Conservation (phyloP, 2,113 vertebrate genomes). For the Recurvirostra avosetta region DNA sequence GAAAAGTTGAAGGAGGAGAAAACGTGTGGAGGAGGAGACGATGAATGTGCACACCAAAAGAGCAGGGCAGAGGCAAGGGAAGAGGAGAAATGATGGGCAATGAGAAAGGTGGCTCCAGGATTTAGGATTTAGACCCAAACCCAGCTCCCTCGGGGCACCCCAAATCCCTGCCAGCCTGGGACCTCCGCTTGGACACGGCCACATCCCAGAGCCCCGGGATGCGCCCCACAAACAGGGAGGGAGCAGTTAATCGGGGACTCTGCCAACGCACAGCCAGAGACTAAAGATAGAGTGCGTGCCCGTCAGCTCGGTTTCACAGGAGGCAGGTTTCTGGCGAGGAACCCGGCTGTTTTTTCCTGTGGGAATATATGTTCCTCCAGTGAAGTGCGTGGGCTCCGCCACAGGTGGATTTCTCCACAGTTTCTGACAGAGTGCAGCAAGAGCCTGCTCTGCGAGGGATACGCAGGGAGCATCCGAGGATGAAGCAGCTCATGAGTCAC, state of each 20-base stretch:
- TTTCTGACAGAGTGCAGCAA: background rate
- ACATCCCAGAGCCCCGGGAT: too few species aligned
- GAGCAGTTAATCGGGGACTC: background rate
- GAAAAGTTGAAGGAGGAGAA: background rate
- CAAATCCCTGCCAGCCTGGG: background rate
- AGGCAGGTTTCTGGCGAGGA: background rate
- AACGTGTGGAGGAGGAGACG: background rate
- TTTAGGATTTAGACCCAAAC: background rate
- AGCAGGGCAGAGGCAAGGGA: background rate
- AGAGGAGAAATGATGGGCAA: background rate
- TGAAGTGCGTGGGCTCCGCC: background rate
- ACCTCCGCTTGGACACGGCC: accelerated
- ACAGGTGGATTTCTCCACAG: background rate
- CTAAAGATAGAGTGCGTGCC: background rate
- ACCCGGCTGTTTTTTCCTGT: background rate
- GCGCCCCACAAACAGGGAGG: background rate
- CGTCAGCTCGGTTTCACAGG: background rate
- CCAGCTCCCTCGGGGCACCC: background rate
- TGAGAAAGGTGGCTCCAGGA: background rate
- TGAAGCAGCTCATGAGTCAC: background rate
- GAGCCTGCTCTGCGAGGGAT: background rate
- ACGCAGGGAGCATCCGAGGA: accelerated
- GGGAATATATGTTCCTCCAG: background rate
- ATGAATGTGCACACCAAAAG: background rate
- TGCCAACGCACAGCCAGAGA: background rate